phyloP scores from a whole-genome alignment of 1,140 invertebrate species.

The Drosophila kurseongensis region DNA sequence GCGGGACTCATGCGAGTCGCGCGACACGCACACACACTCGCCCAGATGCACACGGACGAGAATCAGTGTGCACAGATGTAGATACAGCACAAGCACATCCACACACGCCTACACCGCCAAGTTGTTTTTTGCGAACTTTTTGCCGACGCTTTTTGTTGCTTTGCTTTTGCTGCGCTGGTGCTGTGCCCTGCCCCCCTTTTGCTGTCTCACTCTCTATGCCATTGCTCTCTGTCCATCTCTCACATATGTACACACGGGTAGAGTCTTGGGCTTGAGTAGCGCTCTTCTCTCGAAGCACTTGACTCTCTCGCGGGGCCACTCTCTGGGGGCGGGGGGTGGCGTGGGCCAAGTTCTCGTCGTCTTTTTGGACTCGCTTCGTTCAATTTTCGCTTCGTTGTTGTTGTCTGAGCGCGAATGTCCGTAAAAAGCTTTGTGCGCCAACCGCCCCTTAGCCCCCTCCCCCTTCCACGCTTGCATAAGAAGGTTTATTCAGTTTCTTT shows the following conservation, averaged over 20 bases:
- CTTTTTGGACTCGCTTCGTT: constrained; percentile 67
- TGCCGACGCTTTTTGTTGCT: constrained; percentile 63
- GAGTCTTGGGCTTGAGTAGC: constrained; percentile 45
- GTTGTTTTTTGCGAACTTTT: constrained; percentile 69
- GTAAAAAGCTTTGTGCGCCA: constrained; percentile 71
- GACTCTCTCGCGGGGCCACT: constrained; percentile 22
- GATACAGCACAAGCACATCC: constrained; percentile 46
- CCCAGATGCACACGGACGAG: background rate
- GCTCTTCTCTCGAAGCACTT: constrained; percentile 60
- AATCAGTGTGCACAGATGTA: constrained; percentile 25
- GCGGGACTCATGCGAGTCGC: constrained; percentile 51
- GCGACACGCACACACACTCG: constrained; percentile 57
- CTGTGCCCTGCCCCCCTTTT: constrained; percentile 36
- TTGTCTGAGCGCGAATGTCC: constrained; percentile 68
- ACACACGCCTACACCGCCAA: constrained; percentile 32
- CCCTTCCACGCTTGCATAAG: background rate
- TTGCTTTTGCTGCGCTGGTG: constrained; percentile 8
- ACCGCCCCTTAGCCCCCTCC: constrained; percentile 21
- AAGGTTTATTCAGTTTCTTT: constrained; percentile 42
- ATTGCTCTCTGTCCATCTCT: constrained; percentile 23
- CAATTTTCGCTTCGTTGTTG: constrained; percentile 62
- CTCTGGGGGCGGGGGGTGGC: constrained; percentile 1
- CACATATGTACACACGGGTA: constrained; percentile 35
- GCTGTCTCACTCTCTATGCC: constrained; percentile 4
- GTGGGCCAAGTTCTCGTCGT: constrained; percentile 51